Base-by-base conservation (phyloP, 2,888 invertebrate genomes). In the Idaea biselata region DNA sequence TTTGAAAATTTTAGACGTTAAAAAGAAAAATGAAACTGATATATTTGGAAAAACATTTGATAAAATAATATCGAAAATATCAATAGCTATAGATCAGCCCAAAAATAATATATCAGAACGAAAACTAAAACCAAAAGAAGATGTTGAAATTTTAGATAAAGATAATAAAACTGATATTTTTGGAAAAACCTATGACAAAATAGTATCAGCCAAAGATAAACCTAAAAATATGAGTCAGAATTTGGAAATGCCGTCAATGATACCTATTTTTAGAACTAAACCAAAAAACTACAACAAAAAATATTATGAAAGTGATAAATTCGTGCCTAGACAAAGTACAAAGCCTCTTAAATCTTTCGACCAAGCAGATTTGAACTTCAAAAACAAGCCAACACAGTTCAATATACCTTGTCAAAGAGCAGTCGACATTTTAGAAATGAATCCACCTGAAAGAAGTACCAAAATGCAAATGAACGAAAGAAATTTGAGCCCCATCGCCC, bases 381-480 rank as follows among this genome's bases (percentile, higher is more conserved):
- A 25, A 5, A 14, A 68, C 1, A 71, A 61, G 4, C 2, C 8
- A 0, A 8, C 68, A 72, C 71, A 62, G 18, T 82, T 83, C 62
- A 74, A 73, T 63, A 79, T 84, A 55, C 83, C 83, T n/a, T 84
- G 80, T 63, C 79, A 79, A 60, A 71, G 63, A 73, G 83, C 82
- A 18, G 71, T 77, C 4, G 83, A 84, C 61, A 73, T 84, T 17
- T 69, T 84, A 54, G 76, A 78, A 58, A 81, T 81, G 60, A 70
- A 76, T 4, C 57, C 72, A 16, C 75, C 77, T 25, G 44, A 60
- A 55, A 55, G 16, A 0, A 44, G n/a, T 55, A 16, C 44, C 0
- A 65, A 71, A 17, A 56, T 65, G 11, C 63, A 68, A 55, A 60
- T 58, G 25, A 25, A 25, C 25, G 25, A 5, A 25, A 25, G 25